Percentiles rank a stretch among this genome's conserved stretches.
These are phyloP conservation scores for Bombus breviceps DNA, from an alignment of 1,140 invertebrate species.

Conservation along the genomic window DNA sequence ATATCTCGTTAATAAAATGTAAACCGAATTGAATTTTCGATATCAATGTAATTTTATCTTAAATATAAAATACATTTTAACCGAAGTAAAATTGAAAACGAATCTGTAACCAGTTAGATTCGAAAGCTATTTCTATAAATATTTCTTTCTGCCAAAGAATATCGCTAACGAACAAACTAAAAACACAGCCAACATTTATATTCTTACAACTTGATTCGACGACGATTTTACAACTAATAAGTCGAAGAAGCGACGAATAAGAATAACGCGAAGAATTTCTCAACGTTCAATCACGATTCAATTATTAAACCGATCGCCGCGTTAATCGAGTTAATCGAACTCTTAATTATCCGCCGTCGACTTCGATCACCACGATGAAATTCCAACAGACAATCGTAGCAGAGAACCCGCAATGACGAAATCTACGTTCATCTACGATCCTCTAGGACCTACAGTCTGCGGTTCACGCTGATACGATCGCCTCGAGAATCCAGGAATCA, in stretches of 20 bases:
- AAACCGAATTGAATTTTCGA: neutral
- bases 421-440: neutral
- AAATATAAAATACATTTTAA: neutral
- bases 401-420: neutral
- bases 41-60: neutral
- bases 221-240: neutral
- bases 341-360: neutral
- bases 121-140: neutral
- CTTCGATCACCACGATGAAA: neutral
- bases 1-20: too few species aligned
- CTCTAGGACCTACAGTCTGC: too few species aligned
- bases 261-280: neutral
- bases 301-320: neutral
- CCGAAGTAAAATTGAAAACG: neutral
- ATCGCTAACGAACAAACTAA: neutral
- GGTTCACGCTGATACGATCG: constrained; percentile 20
- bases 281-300: neutral
- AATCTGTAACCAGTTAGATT: neutral
- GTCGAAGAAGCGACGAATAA: neutral
- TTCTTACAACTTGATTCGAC: neutral
- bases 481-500: constrained; percentile 4
- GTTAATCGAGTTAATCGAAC: constrained; percentile 2
- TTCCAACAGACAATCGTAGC: neutral
- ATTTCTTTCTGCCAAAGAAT: neutral
- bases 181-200: neutral